phyloP scores from a whole-genome alignment of 1,140 invertebrate genomes.

The Ostrea denselamellosa region DNA sequence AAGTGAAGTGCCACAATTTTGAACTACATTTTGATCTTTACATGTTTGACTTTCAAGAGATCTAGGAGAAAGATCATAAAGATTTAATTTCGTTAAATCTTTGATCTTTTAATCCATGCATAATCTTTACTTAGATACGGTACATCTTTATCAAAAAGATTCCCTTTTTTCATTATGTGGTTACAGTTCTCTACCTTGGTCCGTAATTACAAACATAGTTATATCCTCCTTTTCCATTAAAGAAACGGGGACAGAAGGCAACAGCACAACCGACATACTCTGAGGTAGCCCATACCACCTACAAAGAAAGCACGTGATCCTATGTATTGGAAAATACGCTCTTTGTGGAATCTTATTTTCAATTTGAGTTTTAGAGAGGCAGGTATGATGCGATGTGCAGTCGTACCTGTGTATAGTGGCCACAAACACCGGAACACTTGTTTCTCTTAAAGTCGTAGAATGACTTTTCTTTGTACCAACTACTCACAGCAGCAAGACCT shows the following conservation, averaged over 20 bases:
- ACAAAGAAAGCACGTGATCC: not conserved
- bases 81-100: no score
- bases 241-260: not conserved
- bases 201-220: constrained; percentile 20
- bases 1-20: no score
- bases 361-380: not conserved
- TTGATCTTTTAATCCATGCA: no score
- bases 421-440: not conserved
- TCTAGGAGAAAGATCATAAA: no score
- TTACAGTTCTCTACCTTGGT: not conserved
- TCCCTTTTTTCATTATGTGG: no score
- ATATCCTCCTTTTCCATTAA: not conserved
- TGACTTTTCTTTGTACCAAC: not conserved
- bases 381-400: not conserved
- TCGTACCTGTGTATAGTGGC: constrained; percentile 3
- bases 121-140: no score
- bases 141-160: no score
- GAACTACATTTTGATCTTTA: no score
- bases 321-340: not conserved
- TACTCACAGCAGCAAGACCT: not conserved
- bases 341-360: not conserved
- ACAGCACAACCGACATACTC: constrained; percentile 3
- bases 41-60: no score
- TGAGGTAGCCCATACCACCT: not conserved
- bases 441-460: not conserved